Percentiles rank a stretch among this genome's conserved stretches.
Evolutionary conservation across 2,113 vertebrate genomes (phyloP).

Genomic region (Semnopithecus entellus): DNA sequence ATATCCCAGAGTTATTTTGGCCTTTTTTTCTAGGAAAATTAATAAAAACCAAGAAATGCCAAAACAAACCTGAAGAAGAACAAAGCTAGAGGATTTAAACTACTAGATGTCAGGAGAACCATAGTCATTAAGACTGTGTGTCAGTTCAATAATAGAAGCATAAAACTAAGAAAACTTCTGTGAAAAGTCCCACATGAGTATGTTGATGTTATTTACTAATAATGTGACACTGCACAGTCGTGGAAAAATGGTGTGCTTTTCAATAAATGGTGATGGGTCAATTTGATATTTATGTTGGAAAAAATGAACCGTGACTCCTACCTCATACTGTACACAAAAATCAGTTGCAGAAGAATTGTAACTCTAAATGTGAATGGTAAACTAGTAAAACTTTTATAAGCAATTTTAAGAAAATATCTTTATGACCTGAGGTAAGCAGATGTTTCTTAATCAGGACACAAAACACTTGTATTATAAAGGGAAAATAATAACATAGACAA

Average conservation of each 20-base stretch:
- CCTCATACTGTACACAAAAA: too few relatives aligned
- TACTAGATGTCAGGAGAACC: not conserved
- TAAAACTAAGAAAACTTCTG: too few relatives aligned
- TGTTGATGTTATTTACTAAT: not conserved
- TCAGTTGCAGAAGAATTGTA: not conserved
- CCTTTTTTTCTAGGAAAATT: not conserved
- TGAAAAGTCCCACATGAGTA: not conserved
- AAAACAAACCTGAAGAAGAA: not conserved
- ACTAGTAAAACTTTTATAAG: not conserved
- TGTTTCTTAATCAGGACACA: not conserved
- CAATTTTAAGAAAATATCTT: not conserved
- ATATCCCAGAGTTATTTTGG: not conserved
- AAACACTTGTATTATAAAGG: not conserved
- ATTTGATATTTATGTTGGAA: not conserved
- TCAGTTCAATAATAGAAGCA: too few relatives aligned
- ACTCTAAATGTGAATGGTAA: not conserved
- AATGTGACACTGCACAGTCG: not conserved
- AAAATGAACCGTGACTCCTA: not conserved
- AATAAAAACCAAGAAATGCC: not conserved
- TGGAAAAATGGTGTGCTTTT: not conserved
- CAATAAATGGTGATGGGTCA: not conserved
- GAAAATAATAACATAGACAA: not conserved
- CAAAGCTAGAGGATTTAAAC: too few relatives aligned
- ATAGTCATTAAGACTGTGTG: not conserved
- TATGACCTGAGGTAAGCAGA: not conserved